Base-by-base conservation (phyloP, 2,113 vertebrate species). In the Ivindomyrus marchei region DNA sequence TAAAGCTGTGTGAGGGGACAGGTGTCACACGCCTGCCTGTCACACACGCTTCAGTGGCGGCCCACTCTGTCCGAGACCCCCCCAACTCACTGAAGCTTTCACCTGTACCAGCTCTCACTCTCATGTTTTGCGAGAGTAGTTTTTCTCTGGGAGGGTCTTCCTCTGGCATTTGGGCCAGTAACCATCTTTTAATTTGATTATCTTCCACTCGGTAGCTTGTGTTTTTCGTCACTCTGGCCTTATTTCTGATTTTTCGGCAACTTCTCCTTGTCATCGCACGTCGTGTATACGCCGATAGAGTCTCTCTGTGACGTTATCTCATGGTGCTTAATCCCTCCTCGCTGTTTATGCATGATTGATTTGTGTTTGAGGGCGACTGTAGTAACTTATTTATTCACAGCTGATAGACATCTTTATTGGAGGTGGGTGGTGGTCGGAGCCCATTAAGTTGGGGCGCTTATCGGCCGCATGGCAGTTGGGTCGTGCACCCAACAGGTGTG, bases 401-500 rank as follows among this genome's bases (percentile, higher is more conserved):
- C 90, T 93, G 94, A 95, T 95, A 93, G 94, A 94, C 94, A 94
- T 96, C 95, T 95, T 95, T 94, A 95, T 94, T 93, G 92, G 92
- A 36, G 89, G 91, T 85, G 89, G 91, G 90, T 91, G 92, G 92
- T 90, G 91, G 92, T 93, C 94, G 92, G 92, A 94, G 93, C 92
- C 91, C 77, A 94, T 85, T 92, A 92, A 94, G 93, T 90, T 8
- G 92, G 83, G 88, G 77, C 93, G 91, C 94, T 94, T 95, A 93
- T 94, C 93, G 92, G 90, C 31, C 89, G 89, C 77, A 80, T 11
- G 52, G 90, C 89, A 89, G 94, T 93, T 92, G 91, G 77, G 90
- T 89, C 36, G 27, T 88, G 92, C 88, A 87, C 88, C 89, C 31
- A 87, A 93, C 91, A 89, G 90, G 83, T 89, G 88, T 91, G 89